Evolutionary conservation across 2,113 vertebrate species (phyloP).

Genomic region (Notechis scutatus): DNA sequence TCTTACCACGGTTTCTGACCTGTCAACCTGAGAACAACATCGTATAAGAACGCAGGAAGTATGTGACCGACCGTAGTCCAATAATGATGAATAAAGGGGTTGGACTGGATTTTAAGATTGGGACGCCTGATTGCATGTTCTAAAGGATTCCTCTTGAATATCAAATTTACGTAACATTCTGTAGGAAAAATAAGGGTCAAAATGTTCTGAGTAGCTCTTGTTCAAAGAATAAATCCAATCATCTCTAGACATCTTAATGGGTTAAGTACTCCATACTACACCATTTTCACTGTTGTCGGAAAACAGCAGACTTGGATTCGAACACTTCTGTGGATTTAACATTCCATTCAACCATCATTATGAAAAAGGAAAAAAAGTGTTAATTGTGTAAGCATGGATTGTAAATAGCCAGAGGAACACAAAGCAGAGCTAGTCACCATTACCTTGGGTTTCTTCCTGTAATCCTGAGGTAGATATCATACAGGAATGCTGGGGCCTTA

Average conservation of each 20-base stretch:
- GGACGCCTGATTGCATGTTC: constrained; percentile 82
- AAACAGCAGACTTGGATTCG: constrained; percentile 55
- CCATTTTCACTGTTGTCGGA: constrained; percentile 48
- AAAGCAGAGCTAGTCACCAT: constrained; percentile 77
- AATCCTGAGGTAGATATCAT: constrained; percentile 99
- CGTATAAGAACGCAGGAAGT: constrained; percentile 80
- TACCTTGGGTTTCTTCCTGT: constrained; percentile 99
- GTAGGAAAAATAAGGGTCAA: constrained; percentile 81
- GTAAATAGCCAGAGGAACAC: constrained; percentile 72
- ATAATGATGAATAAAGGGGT: constrained; percentile 77
- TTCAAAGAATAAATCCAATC: constrained; percentile 50
- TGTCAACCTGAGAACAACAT: constrained; percentile 83
- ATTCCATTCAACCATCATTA: constrained; percentile 58
- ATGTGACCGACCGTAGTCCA: constrained; percentile 76
- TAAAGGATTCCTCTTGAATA: constrained; percentile 84
- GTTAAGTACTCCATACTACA: constrained; percentile 50
- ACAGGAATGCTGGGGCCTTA: constrained; percentile 98
- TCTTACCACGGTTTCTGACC: constrained; percentile 92
- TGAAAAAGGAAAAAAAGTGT: constrained; percentile 58
- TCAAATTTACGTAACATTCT: constrained; percentile 77
- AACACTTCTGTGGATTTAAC: constrained; percentile 60
- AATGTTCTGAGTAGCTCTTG: constrained; percentile 63
- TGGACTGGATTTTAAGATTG: constrained; percentile 75
- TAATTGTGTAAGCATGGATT: constrained; percentile 56
- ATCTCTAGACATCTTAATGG: constrained; percentile 40